Conservation (phyloP, 2,113 vertebrate species). For the Serranochromis macrocephalus region DNA sequence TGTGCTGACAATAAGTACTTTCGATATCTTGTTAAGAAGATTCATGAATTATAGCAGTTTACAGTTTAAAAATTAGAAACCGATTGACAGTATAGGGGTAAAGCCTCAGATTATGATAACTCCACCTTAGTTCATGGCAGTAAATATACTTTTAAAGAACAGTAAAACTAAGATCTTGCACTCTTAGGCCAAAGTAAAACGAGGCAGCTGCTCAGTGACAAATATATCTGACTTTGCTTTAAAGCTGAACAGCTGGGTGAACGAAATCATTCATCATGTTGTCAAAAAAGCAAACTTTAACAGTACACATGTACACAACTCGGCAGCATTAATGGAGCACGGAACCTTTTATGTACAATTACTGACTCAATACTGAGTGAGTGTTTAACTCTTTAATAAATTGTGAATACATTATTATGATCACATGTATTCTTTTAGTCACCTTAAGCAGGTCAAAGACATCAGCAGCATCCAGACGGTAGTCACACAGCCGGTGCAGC, state of each 20-base stretch:
- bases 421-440: neutral
- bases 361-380: neutral
- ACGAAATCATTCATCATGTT: neutral
- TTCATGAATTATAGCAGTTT: neutral
- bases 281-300: neutral
- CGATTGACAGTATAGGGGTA: neutral
- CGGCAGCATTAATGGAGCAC: accelerated
- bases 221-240: neutral
- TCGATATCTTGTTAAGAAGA: neutral
- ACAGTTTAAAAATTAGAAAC: neutral
- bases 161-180: neutral
- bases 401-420: neutral
- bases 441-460: conserved; percentile 94
- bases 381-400: neutral
- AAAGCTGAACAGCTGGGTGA: neutral
- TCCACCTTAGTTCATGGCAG: neutral
- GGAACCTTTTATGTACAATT: neutral
- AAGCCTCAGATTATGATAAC: neutral
- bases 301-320: neutral
- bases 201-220: neutral
- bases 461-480: conserved; percentile 92
- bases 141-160: neutral
- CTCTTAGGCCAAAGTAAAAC: neutral
- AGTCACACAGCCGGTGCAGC: conserved; percentile 93
- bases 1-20: neutral